These are phyloP conservation scores for Chrysogorgia sp. DNA, from an alignment of 92 coral and sea anemone species.

Conservation along the genomic window DNA sequence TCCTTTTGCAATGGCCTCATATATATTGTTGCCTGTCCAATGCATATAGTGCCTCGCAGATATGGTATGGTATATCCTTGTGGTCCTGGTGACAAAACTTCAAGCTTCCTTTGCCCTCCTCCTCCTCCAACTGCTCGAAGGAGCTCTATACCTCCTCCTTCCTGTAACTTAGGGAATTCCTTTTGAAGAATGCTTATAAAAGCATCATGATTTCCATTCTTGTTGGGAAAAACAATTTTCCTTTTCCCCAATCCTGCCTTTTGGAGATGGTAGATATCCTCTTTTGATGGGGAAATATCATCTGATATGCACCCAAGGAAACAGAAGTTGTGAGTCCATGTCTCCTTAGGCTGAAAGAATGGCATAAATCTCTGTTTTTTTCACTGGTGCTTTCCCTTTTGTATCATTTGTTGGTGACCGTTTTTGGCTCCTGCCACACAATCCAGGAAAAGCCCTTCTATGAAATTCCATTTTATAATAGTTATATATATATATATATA, in stretches of 20 bases:
- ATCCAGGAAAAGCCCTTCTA: too few species aligned
- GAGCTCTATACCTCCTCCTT: slow-evolving; percentile 31
- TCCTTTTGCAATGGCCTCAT: slow-evolving; percentile 44
- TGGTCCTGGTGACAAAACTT: slow-evolving; percentile 10
- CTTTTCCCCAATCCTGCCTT: slow-evolving; percentile 41
- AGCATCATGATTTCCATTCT: slow-evolving; percentile 31
- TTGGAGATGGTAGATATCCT: slow-evolving; percentile 34
- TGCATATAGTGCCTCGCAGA: slow-evolving; percentile 23
- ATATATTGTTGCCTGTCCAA: slow-evolving; percentile 44
- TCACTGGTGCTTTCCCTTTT: slow-evolving; percentile 11
- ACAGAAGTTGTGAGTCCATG: slow-evolving; percentile 39
- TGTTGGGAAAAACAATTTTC: slow-evolving; percentile 47
- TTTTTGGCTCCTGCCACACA: slow-evolving; percentile 5
- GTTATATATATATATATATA: too few species aligned
- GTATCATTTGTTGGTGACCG: slow-evolving; percentile 22
- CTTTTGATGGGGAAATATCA: slow-evolving; percentile 25
- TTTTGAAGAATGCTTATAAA: slow-evolving; percentile 19
- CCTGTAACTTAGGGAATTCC: slow-evolving; percentile 33
- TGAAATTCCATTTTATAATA: too few species aligned
- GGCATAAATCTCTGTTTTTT: slow-evolving; percentile 22
- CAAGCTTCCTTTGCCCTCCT: slow-evolving; percentile 36
- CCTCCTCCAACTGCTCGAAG: slow-evolving; percentile 47
- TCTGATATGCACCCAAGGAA: slow-evolving; percentile 31
- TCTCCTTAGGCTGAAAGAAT: slow-evolving; percentile 37
- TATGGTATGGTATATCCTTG: slow-evolving; percentile 41